Conservation (phyloP, 2,888 invertebrate genomes). For the Acanthosepion lycidas region DNA sequence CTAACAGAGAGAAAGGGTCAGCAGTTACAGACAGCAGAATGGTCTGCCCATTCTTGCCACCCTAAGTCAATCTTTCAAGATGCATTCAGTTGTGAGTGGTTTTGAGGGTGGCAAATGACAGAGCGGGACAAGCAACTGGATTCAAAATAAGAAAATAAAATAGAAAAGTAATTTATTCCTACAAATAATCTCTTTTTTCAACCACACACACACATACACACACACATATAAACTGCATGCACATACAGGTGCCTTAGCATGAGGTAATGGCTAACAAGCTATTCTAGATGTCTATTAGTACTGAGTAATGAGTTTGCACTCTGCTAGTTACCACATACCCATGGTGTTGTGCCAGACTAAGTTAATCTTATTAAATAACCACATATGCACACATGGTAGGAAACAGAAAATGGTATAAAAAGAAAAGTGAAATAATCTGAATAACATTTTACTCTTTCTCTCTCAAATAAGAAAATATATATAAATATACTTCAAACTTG, state of each 20-base stretch:
- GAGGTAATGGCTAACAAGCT: no score
- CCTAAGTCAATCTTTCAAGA: not conserved
- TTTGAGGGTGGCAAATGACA: not conserved
- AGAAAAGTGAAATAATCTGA: not conserved
- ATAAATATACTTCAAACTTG: no score
- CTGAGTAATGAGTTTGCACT: no score
- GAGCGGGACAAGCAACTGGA: not conserved
- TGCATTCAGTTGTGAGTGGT: not conserved
- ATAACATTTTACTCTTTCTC: no score
- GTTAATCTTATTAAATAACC: not conserved
- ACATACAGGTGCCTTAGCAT: no score
- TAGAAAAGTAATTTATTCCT: not conserved
- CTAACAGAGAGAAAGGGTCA: not conserved
- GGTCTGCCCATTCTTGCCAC: not conserved
- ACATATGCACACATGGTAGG: not conserved
- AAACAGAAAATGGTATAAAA: not conserved
- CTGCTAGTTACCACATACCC: no score
- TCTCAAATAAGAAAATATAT: no score
- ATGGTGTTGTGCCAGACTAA: no score
- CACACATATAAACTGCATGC: not conserved
- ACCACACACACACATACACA: not conserved
- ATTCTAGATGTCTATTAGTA: no score
- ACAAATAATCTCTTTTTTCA: not conserved
- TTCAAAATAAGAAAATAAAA: not conserved
- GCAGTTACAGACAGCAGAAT: not conserved